phyloP scores from a whole-genome alignment of 2,113 vertebrate species.

The Planiliza haematocheilus region DNA sequence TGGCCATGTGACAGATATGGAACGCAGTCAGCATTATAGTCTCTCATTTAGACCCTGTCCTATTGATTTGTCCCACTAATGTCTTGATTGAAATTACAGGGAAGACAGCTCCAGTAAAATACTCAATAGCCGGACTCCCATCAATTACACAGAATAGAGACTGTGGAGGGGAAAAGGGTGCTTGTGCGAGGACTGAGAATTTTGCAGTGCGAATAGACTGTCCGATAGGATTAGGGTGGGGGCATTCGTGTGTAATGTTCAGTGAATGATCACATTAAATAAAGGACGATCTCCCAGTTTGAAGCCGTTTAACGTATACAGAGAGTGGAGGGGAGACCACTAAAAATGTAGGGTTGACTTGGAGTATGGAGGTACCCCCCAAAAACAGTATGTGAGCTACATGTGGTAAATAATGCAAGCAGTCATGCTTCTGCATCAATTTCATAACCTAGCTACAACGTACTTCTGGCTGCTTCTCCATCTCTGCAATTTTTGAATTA shows the following conservation, averaged over 20 bases:
- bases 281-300: slow-evolving; percentile 11
- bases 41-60: slow-evolving; percentile 60
- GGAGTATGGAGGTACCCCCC: too few species aligned
- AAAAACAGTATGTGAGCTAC: too few species aligned
- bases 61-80: slow-evolving; percentile 72
- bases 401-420: too few species aligned
- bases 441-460: too few species aligned
- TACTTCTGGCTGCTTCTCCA: too few species aligned
- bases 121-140: slow-evolving; percentile 54
- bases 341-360: neutral
- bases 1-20: slow-evolving; percentile 45
- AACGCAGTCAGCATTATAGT: slow-evolving; percentile 58
- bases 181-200: slow-evolving; percentile 47
- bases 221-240: slow-evolving; percentile 8
- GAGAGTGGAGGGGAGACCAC: neutral
- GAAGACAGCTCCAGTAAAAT: slow-evolving; percentile 59
- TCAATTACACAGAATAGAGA: slow-evolving; percentile 59
- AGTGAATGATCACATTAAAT: slow-evolving; percentile 23
- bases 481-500: too few species aligned
- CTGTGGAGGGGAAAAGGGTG: slow-evolving; percentile 43
- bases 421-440: too few species aligned
- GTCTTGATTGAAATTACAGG: slow-evolving; percentile 71
- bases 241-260: slow-evolving; percentile 39
- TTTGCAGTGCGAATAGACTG: slow-evolving; percentile 31
- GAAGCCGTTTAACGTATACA: neutral